Conservation (phyloP, 2,797 vertebrate species). For the Lutra lutra region DNA sequence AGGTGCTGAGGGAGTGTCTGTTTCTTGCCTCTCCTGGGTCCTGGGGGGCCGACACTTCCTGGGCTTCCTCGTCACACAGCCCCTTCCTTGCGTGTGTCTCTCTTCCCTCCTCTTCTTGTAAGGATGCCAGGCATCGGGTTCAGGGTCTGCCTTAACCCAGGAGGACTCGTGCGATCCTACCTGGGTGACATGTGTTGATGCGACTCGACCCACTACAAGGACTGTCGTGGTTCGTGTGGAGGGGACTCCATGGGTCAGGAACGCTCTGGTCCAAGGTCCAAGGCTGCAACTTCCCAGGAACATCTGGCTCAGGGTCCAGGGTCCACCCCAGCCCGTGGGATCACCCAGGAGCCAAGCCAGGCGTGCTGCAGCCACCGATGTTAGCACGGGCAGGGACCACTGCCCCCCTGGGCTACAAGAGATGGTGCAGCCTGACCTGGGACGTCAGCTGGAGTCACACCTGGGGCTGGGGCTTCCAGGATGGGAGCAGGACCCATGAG, state of each 20-base stretch:
- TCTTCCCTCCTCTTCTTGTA: neutral
- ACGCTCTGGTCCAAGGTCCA: neutral
- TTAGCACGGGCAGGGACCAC: neutral
- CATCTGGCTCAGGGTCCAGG: neutral
- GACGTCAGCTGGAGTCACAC: too few relatives aligned
- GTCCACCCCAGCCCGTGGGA: neutral
- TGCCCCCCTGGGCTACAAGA: neutral
- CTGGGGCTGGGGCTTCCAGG: neutral
- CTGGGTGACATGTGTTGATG: neutral
- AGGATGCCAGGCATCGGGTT: neutral
- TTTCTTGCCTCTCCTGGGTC: neutral
- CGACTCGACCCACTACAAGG: neutral
- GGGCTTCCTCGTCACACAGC: neutral
- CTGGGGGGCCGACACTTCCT: too few relatives aligned
- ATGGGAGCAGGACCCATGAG: neutral
- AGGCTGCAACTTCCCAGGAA: neutral
- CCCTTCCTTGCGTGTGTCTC: neutral
- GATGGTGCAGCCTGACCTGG: neutral
- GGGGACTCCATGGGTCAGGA: neutral
- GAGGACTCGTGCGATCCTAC: rapidly evolving
- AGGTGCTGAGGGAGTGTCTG: neutral
- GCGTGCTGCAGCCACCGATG: rapidly evolving
- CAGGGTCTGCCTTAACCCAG: too few relatives aligned
- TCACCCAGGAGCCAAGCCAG: rapidly evolving
- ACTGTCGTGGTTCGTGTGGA: neutral